A percentile compares a stretch with the other conserved stretches of the same genome.
These are phyloP conservation scores for Drosophila leonis DNA, from an alignment of 2,888 invertebrate genomes.

Conservation along the genomic window DNA sequence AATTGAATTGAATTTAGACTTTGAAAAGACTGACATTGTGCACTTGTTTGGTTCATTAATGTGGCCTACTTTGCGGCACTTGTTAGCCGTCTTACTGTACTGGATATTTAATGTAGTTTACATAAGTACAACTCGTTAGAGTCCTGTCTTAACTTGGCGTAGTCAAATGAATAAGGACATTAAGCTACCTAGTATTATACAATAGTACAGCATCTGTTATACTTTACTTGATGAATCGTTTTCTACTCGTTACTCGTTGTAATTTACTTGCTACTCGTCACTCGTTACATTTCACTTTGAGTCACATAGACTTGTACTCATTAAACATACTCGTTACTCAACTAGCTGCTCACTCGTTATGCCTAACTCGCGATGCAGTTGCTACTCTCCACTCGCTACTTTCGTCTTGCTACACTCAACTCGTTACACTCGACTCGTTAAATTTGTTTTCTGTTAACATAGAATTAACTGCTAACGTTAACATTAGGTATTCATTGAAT, in stretches of 20 bases:
- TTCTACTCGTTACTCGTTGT: constrained; percentile 1
- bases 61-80: not conserved
- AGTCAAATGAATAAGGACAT: not conserved
- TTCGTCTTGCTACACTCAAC: no score
- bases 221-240: not conserved
- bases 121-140: not conserved
- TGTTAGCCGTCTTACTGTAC: not conserved
- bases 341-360: no score
- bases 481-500: no score
- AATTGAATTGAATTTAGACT: constrained; percentile 8
- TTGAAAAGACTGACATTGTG: constrained; percentile 2
- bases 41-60: not conserved
- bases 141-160: not conserved
- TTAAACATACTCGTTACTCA: no score
- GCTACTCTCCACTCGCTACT: no score
- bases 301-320: no score
- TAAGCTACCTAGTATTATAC: not conserved
- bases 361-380: no score
- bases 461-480: no score
- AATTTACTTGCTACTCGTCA: not conserved
- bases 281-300: not conserved
- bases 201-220: not conserved
- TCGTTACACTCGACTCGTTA: no score
- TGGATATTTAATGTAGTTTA: not conserved
- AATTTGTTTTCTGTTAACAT: no score